Evolutionary conservation across 2,797 vertebrate genomes (phyloP), one percentile per base, ranked within the genome.

Genomic region (Falco concolor): DNA sequence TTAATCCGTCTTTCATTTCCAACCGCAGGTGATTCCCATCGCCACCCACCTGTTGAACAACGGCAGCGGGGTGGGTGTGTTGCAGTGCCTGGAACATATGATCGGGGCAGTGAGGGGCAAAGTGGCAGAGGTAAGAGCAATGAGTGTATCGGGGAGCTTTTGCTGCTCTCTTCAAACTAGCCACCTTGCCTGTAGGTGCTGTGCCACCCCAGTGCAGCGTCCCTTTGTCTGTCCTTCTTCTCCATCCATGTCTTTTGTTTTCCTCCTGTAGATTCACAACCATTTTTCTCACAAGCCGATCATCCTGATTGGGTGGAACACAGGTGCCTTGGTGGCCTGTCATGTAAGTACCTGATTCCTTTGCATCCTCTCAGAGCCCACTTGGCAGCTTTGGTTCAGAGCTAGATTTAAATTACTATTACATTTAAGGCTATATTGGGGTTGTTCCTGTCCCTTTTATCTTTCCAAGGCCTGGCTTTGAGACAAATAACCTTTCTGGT

Each of bases 41-140:
- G 97, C 98, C 87, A 99, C 99, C 5, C 99, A 99, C 85, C 97
- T 98, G 38, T 68, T 99, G 78, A 99, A 98, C 97, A 99, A 97
- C 0, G 98, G 98, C 22, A 98, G 98, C 4, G 99, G 99, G 25
- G 98, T 99, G 57, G 98, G 99, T 28, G 98, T 99, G 77, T 95
- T 98, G n/a, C 99, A 99, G 96, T 99, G 99, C 93, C 98, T 99
- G 5, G 99, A 99, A 87, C 99, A 99, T 97, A 99, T 99, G 99
- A 97, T 99, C 8, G 99, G 99, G 19, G 98, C 99, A 0, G 98
- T 99, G 91, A 97, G 99, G 83, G 98, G 98, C 90, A 99, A 99
- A 96, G 99, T 99, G 87, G 98, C 99, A 4, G 99, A 99, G 99
- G 99, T 99, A 97, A 57, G 88, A 54, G 22, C 7, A 1, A 4